Evolutionary conservation across 2,888 invertebrate species (phyloP).

Genomic region (Boloria selene): DNA sequence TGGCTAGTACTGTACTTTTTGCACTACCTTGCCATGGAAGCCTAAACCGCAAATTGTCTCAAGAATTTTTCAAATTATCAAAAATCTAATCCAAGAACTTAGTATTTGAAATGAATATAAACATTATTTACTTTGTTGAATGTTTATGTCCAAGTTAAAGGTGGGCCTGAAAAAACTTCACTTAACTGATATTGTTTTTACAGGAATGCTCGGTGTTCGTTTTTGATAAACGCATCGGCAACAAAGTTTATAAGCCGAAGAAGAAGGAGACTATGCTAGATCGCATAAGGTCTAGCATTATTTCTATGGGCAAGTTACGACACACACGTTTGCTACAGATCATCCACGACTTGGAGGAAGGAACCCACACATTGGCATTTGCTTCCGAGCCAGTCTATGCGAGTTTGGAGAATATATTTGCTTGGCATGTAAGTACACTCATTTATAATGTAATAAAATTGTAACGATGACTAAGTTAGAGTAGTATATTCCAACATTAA

Average conservation of each 20-base stretch:
- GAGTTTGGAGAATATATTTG: constrained; percentile 94
- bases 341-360: constrained; percentile 90
- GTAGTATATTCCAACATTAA: too few relatives aligned
- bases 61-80: too few relatives aligned
- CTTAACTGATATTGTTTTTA: constrained; percentile 13
- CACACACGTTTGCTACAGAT: constrained; percentile 92
- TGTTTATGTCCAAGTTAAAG: too few relatives aligned
- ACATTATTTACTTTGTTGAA: too few relatives aligned
- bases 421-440: constrained; percentile 86
- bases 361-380: constrained; percentile 94
- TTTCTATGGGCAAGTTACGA: constrained; percentile 90
- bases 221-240: constrained; percentile 95
- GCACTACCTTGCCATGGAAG: too few relatives aligned
- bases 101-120: too few relatives aligned
- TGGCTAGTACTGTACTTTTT: too few relatives aligned
- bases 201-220: constrained; percentile 97
- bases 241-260: constrained; percentile 95
- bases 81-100: too few relatives aligned
- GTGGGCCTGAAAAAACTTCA: background rate
- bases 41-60: too few relatives aligned
- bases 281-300: constrained; percentile 89
- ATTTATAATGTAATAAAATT: background rate
- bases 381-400: constrained; percentile 95
- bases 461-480: too few relatives aligned
- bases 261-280: constrained; percentile 96